phyloP scores from a whole-genome alignment of 2,113 vertebrate genomes.

The Oophaga pumilio region DNA sequence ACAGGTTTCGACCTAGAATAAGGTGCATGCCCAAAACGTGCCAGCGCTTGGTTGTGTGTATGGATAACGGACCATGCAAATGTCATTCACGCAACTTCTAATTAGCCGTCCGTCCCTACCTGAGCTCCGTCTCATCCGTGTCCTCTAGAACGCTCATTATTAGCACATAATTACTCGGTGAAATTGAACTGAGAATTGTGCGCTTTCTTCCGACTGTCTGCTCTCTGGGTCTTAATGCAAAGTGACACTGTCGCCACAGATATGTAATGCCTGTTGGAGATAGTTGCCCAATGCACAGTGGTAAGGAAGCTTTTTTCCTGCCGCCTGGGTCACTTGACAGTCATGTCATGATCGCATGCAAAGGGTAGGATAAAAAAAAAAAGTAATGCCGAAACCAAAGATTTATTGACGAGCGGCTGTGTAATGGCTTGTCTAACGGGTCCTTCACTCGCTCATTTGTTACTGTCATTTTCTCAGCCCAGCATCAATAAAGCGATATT shows the following conservation, averaged over 20 bases:
- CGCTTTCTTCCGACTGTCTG: constrained; percentile 4
- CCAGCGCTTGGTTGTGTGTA: not conserved
- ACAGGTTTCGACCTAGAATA: not conserved
- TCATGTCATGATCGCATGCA: not conserved
- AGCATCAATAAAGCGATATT: constrained; percentile 15
- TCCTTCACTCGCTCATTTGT: constrained; percentile 11
- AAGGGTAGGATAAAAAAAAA: not conserved
- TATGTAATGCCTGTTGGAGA: constrained; percentile 17
- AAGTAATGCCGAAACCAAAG: not conserved
- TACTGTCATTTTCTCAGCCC: constrained; percentile 32
- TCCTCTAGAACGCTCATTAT: constrained; percentile 40
- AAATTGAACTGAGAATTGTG: constrained; percentile 42
- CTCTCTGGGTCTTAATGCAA: constrained; percentile 20
- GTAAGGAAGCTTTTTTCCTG: not conserved
- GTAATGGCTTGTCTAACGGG: not conserved
- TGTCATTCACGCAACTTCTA: constrained; percentile 5
- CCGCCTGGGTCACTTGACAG: constrained; percentile 5
- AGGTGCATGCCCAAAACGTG: not conserved
- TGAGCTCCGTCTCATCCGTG: not conserved
- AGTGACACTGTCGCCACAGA: constrained; percentile 44
- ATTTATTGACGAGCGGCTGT: not conserved
- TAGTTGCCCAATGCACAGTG: constrained; percentile 7
- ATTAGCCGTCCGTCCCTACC: constrained; percentile 15
- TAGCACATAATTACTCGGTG: constrained; percentile 29
- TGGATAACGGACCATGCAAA: not conserved